Percentiles rank a stretch among this genome's conserved stretches.
These are phyloP conservation scores for Apocrypta bakeri DNA, from an alignment of 1,140 invertebrate species.

Conservation along the genomic window DNA sequence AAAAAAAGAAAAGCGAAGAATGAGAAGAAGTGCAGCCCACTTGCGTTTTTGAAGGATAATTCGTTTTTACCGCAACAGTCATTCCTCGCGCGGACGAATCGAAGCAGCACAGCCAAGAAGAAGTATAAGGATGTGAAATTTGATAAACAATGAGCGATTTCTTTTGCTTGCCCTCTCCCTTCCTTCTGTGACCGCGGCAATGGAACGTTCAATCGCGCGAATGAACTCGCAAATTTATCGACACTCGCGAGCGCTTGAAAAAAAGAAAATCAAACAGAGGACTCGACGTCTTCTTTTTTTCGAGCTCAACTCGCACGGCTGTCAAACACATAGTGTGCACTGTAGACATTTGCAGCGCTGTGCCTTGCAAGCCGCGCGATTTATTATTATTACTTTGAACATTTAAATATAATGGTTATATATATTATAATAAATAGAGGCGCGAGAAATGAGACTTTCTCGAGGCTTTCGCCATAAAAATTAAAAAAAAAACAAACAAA, in stretches of 20 bases:
- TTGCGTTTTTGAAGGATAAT: conserved; percentile 31
- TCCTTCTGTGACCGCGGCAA: background rate
- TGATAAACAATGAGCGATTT: conserved; percentile 1
- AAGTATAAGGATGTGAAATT: conserved; percentile 36
- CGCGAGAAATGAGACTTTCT: background rate
- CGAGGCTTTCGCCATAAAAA: conserved; percentile 5
- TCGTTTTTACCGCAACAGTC: conserved; percentile 54
- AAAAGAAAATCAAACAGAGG: background rate
- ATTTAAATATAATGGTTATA: conserved; percentile 69
- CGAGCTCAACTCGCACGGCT: conserved; percentile 2
- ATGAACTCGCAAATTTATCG: conserved; percentile 34
- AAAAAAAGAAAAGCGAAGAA: conserved; percentile 33
- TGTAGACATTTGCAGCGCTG: background rate
- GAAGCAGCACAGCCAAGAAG: conserved; percentile 20
- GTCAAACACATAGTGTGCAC: conserved; percentile 27
- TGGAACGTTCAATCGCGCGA: background rate
- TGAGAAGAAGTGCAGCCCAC: conserved; percentile 43
- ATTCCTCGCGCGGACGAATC: conserved; percentile 56
- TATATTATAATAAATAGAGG: conserved; percentile 44
- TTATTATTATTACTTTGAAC: conserved; percentile 47
- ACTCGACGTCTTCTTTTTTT: conserved; percentile 9
- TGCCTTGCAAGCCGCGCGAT: background rate
- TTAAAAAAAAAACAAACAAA: conserved; percentile 17
- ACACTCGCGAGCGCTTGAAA: background rate
- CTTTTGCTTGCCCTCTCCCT: background rate